phyloP scores from a whole-genome alignment of 2,113 vertebrate genomes.

The Syngnathus scovelli region DNA sequence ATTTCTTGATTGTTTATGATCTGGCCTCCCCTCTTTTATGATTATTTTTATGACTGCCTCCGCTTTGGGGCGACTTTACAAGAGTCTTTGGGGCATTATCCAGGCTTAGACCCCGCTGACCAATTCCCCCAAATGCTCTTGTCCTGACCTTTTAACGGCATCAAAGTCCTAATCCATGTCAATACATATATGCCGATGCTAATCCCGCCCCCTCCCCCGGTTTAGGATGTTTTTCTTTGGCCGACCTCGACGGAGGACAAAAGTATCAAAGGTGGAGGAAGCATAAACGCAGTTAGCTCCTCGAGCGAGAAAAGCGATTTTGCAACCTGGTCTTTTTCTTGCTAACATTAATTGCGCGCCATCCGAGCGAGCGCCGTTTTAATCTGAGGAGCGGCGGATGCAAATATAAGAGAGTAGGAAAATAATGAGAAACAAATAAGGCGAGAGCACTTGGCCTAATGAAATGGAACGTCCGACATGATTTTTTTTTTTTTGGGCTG shows the following conservation, averaged over 20 bases:
- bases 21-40: conserved; percentile 18
- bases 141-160: conserved; percentile 52
- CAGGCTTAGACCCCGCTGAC: conserved; percentile 62
- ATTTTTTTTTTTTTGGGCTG: not conserved
- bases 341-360: conserved; percentile 32
- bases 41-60: conserved; percentile 52
- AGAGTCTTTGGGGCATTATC: conserved; percentile 60
- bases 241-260: conserved; percentile 48
- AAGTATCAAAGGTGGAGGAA: conserved; percentile 31
- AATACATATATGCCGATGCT: conserved; percentile 42
- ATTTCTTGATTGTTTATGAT: conserved; percentile 55
- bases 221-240: conserved; percentile 48
- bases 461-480: conserved; percentile 35
- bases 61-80: conserved; percentile 61
- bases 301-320: conserved; percentile 22
- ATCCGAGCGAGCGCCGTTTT: conserved; percentile 41
- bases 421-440: conserved; percentile 57
- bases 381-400: conserved; percentile 53
- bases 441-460: conserved; percentile 48
- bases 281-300: conserved; percentile 26
- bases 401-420: conserved; percentile 24
- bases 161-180: conserved; percentile 65
- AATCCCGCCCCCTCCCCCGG: conserved; percentile 44
- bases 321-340: conserved; percentile 37
- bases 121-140: conserved; percentile 45